phyloP scores from a whole-genome alignment of 2,888 invertebrate species.

The Ariolimax columbianus region DNA sequence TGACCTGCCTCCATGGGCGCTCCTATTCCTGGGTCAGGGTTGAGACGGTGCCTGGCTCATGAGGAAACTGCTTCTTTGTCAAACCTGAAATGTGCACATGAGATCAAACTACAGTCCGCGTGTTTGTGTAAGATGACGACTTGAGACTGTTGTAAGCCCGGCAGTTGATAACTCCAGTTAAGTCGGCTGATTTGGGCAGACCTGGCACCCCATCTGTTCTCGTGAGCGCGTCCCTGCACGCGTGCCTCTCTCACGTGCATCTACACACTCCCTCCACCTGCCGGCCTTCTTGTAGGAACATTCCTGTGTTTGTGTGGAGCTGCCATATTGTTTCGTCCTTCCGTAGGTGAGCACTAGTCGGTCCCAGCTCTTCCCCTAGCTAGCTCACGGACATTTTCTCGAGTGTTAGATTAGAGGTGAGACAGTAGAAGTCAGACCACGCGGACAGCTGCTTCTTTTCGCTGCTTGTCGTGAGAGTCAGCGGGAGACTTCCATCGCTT shows the following conservation, averaged over 20 bases:
- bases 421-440: neutral
- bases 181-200: neutral
- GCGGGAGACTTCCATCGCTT: neutral
- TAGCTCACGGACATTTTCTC: neutral
- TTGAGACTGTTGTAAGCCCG: neutral
- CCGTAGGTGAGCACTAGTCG: constrained; percentile 31
- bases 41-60: neutral
- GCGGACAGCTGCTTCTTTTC: neutral
- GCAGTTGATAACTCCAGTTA: neutral
- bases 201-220: constrained; percentile 6
- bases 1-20: neutral
- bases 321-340: constrained; percentile 58
- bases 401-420: neutral
- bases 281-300: constrained; percentile 51
- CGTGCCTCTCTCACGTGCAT: constrained; percentile 26
- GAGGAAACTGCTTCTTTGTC: neutral
- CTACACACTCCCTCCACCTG: constrained; percentile 48
- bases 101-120: neutral
- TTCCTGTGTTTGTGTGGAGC: constrained; percentile 54
- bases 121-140: too few relatives aligned
- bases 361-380: neutral
- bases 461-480: neutral
- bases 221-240: constrained; percentile 5
- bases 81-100: neutral
- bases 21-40: constrained; percentile 11